Percentiles rank a stretch among this genome's conserved stretches.
Conservation (phyloP, 2,113 vertebrate species). For the Chiloscyllium plagiosum region DNA sequence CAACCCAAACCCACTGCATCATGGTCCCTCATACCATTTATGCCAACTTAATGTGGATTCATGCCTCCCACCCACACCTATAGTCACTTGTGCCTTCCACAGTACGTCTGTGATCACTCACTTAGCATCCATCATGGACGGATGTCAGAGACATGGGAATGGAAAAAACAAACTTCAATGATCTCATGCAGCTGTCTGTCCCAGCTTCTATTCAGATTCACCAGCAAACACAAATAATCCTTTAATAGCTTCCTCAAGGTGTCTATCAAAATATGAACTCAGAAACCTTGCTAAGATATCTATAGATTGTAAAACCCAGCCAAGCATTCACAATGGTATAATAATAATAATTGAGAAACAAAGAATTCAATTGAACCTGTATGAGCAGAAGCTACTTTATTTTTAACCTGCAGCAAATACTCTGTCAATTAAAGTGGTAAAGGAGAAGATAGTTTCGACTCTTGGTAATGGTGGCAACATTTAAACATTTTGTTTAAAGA, state of each 20-base stretch:
- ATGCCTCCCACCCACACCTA: too few species aligned
- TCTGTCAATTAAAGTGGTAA: background rate
- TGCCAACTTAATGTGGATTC: too few species aligned
- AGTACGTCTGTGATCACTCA: background rate
- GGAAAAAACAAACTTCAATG: background rate
- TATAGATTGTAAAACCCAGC: background rate
- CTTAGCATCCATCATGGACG: background rate
- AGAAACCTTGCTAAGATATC: background rate
- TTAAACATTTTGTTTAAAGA: too few species aligned
- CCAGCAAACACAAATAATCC: background rate
- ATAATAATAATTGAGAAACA: background rate
- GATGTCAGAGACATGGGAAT: background rate
- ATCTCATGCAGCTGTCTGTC: background rate
- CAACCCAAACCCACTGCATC: background rate
- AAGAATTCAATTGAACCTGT: background rate
- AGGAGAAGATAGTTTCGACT: background rate
- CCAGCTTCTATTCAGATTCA: background rate
- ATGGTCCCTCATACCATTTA: background rate
- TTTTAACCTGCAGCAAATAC: background rate
- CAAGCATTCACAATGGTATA: background rate
- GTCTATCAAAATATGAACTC: background rate
- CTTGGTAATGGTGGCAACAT: background rate
- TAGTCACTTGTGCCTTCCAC: background rate
- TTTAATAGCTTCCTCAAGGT: background rate
- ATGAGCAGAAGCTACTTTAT: background rate